Base-by-base conservation (phyloP, 2,113 vertebrate species). In the Salminus brasiliensis region DNA sequence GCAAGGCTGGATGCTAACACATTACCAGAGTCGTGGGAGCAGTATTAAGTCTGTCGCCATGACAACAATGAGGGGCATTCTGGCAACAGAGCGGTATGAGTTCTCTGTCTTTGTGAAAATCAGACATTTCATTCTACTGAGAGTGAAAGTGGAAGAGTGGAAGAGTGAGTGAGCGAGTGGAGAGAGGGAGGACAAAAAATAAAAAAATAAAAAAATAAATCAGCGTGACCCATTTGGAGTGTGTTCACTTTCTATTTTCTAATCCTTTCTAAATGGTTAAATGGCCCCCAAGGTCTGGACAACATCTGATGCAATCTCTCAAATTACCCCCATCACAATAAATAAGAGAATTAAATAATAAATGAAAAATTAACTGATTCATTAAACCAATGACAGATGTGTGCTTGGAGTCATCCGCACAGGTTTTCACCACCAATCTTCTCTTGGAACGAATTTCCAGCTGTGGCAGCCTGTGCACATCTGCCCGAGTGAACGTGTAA, bases 11-110 rank as follows among this genome's bases (percentile, higher is more conserved):
- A 53, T 78, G 57, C 75, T 21, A 78, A 74, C 70, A 78, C 62
- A 78, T 70, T 69, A 69, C 43, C 68, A 53, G 43, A 49, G 65
- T 60, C 29, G 52, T 69, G 59, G 70, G 81, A 79, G 62, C 76
- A 65, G 81, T 74, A 60, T 79, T 79, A 75, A 75, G 65, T 83
- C 72, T 76, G 81, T 83, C 77, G 25, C 76, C 57, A 83, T 83
- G 76, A 79, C 81, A 76, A 83, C 76, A 69, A 63, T 36, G 81
- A 74, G 78, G 60, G 68, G 57, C 23, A 34, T 66, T 76, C 69
- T 41, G 57, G 57, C 13, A 69, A 63, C 76, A 70, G 21, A 36
- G 41, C 55, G 55, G 53, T 45, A 78, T 49, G 23, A 74, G 62
- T 66, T 79, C 72, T 53, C 45, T 59, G 39, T 75, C 36, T 79